Evolutionary conservation across 2,113 vertebrate genomes (phyloP).

Genomic region (Oxyruncus cristatus): DNA sequence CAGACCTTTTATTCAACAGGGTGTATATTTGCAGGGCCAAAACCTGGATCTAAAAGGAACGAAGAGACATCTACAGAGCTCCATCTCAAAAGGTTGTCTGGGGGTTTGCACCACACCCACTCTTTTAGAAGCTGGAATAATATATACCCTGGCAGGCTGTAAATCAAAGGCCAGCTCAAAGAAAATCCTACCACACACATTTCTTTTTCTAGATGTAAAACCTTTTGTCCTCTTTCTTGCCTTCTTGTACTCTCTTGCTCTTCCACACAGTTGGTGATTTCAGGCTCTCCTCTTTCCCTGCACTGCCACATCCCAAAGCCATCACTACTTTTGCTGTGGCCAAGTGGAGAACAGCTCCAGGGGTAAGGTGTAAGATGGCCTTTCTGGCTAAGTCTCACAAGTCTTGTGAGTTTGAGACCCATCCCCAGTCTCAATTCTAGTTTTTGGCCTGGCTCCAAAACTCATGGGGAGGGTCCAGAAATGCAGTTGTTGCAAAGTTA

Average conservation of each 20-base stretch:
- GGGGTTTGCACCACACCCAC: background rate
- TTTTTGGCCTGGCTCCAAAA: background rate
- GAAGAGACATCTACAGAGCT: background rate
- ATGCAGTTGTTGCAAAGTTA: background rate
- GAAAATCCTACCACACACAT: background rate
- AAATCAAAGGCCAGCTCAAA: background rate
- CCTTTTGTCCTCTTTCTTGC: background rate
- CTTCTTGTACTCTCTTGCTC: background rate
- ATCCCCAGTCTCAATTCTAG: background rate
- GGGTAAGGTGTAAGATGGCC: background rate
- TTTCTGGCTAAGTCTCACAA: background rate
- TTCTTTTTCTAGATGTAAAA: background rate
- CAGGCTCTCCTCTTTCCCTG: background rate
- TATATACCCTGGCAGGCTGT: background rate
- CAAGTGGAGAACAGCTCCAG: background rate
- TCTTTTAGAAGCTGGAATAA: background rate
- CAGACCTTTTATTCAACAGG: background rate
- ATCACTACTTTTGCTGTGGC: background rate
- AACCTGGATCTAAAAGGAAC: background rate
- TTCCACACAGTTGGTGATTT: background rate
- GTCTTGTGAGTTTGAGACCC: background rate
- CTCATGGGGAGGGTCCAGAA: background rate
- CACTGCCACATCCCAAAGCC: background rate
- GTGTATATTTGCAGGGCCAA: background rate
- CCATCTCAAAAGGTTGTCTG: background rate